Evolutionary conservation across 1,140 invertebrate species (phyloP).

Genomic region (Scylla paramamosain): DNA sequence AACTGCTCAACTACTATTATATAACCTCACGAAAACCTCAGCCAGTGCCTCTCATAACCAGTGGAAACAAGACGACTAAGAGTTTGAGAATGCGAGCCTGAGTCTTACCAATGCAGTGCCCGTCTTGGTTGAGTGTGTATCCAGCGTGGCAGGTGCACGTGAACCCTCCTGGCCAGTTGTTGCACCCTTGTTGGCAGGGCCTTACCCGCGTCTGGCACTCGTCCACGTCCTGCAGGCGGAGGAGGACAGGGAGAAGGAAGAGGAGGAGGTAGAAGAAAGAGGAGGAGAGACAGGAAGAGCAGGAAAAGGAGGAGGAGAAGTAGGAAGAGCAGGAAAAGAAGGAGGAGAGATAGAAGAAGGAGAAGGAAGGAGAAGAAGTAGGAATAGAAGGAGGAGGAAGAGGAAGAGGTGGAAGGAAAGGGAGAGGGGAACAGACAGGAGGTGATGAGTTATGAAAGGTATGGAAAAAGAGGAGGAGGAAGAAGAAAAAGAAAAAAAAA

Average conservation of each 20-base stretch:
- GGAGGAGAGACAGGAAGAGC: background rate
- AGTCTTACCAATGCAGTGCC: constrained; percentile 58
- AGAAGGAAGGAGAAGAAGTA: background rate
- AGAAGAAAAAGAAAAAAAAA: no score
- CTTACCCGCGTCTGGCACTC: constrained; percentile 80
- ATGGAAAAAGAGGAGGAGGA: no score
- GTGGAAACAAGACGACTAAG: no score
- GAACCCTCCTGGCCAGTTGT: constrained; percentile 82
- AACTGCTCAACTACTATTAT: no score
- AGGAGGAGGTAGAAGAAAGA: background rate
- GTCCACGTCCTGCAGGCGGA: constrained; percentile 79
- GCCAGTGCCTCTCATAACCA: no score
- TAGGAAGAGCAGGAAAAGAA: background rate
- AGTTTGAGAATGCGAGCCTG: background rate
- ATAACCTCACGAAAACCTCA: no score
- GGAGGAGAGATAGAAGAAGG: background rate
- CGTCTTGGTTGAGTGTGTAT: constrained; percentile 53
- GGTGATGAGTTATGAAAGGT: no score
- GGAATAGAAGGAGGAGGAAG: background rate
- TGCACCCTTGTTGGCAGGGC: constrained; percentile 81
- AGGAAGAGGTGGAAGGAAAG: background rate
- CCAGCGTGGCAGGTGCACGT: constrained; percentile 80
- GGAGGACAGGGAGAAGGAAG: background rate
- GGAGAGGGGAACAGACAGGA: no score
- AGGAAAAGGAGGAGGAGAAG: constrained; percentile 83